Evolutionary conservation across 2,888 invertebrate species (phyloP), one percentile per base, ranked within the genome.

Genomic region (Chrysomela aeneicollis): DNA sequence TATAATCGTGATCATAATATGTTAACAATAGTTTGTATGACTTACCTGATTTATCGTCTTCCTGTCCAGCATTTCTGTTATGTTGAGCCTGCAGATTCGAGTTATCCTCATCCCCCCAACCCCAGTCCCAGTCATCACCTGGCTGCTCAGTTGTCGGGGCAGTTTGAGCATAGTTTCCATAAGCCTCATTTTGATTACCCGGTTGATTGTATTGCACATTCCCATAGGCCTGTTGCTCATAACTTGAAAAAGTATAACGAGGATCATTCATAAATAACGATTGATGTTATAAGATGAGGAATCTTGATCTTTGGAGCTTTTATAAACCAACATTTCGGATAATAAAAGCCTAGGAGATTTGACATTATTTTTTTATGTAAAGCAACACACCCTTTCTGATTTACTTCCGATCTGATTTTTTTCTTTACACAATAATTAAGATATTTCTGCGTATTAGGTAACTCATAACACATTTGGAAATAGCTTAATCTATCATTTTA

Each of bases 101-200:
- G 63, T 82, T 81, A 59, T 82, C 79, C 68, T 83, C 82, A 66
- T 88, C 88, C 12, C 87, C 88, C 88, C 88, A 88, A 1, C 86
- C 86, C 88, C 88, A 88, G 74, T 86, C 57, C 87, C 87, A 87
- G 54, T 79, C 73, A 71, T 82, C 82, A 6, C 75, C 75, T 47
- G 42, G 42, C 12, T 42, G 42, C 15, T 78, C 74, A 22, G 71
- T 68, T 49, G 67, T 70, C 37, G 68, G 70, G 1, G 64, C 61
- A 83, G 85, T 61, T 74, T 80, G 74, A 83, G 84, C 59, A 22
- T 12, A 22, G 9, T 77, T 74, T 46, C 55, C 61, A 30, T 69
- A 64, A 15, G 61, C 58, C 22, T 69, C 67, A 58, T 70, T 68
- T 59, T 69, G 67, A 57, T 71, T 71, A 54, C 71, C 73, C 50